Percentiles rank a stretch among this genome's conserved stretches.
Evolutionary conservation across 1,140 invertebrate species (phyloP).

Genomic region (Drosophila gunungcola): DNA sequence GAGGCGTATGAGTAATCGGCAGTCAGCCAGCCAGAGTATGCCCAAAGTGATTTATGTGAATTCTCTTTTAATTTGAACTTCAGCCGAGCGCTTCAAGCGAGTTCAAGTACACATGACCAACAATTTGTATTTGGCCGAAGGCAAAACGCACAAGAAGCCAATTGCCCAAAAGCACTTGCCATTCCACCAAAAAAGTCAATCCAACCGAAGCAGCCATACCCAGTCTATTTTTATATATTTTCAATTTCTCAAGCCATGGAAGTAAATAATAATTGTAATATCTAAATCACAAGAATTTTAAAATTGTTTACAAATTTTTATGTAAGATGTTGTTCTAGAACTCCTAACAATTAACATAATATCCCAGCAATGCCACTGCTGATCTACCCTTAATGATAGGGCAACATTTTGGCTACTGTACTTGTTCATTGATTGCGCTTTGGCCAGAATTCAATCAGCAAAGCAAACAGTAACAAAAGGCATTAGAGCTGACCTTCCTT

Average conservation of each 20-base stretch:
- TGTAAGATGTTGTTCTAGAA: not conserved
- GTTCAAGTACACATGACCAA: conserved; percentile 69
- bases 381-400: conserved; percentile 27
- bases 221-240: conserved; percentile 6
- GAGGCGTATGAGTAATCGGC: conserved; percentile 42
- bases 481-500: conserved; percentile 70
- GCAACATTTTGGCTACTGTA: conserved; percentile 62
- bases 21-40: conserved; percentile 39
- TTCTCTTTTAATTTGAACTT: conserved; percentile 63
- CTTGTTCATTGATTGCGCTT: conserved; percentile 59
- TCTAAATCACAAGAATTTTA: too few species aligned
- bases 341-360: conserved; percentile 1
- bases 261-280: not conserved
- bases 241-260: not conserved
- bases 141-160: conserved; percentile 49
- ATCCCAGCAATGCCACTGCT: conserved; percentile 1
- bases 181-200: conserved; percentile 13
- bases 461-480: conserved; percentile 63
- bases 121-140: conserved; percentile 42
- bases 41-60: conserved; percentile 53
- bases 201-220: conserved; percentile 25
- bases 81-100: conserved; percentile 33
- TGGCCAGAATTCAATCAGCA: conserved; percentile 74
- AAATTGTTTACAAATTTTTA: not conserved
- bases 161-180: conserved; percentile 52